Evolutionary conservation across 2,797 vertebrate genomes (phyloP).

Genomic region (Xerus rutilus): DNA sequence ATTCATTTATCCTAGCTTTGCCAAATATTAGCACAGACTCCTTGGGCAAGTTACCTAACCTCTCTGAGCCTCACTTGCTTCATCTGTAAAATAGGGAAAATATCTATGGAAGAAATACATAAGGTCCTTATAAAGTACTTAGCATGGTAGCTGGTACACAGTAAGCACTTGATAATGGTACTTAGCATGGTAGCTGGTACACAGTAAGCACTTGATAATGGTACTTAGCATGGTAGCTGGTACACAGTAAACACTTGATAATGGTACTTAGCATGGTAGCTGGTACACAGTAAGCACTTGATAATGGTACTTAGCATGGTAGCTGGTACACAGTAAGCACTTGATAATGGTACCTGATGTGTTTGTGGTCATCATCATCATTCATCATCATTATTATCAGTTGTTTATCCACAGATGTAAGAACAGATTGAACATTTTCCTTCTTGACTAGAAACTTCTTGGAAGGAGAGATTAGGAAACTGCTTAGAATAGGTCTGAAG

Average conservation of each 20-base stretch:
- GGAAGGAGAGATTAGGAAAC: background rate
- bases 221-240: too few relatives aligned
- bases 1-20: background rate
- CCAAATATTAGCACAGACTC: background rate
- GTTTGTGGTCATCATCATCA: background rate
- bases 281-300: too few relatives aligned
- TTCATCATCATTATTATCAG: fast-evolving
- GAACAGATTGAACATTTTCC: background rate
- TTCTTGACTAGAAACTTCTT: background rate
- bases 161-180: background rate
- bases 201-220: too few relatives aligned
- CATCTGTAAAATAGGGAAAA: background rate
- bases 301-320: background rate
- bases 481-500: background rate
- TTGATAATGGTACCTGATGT: background rate
- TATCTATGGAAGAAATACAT: background rate
- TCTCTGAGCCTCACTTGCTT: background rate
- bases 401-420: background rate
- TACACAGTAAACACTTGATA: too few relatives aligned
- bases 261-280: too few relatives aligned
- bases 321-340: background rate
- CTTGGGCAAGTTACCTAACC: background rate
- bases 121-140: fast-evolving
- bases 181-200: too few relatives aligned
- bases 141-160: fast-evolving